phyloP scores from a whole-genome alignment of 2,113 vertebrate genomes.

The Procavia capensis region DNA sequence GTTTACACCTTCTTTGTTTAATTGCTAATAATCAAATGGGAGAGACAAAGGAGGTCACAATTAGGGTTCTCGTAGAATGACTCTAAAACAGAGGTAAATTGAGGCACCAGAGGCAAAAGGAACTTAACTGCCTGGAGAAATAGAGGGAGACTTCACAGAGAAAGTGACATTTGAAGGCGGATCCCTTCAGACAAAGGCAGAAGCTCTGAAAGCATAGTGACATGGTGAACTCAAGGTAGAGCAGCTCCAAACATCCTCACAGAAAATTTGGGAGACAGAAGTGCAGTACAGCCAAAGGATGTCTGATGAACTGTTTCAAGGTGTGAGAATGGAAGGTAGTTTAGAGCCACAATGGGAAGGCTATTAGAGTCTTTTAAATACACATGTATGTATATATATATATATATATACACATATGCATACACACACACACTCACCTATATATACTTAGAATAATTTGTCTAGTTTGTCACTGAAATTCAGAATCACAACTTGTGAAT shows the following conservation, averaged over 20 bases:
- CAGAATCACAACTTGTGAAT: slow-evolving; percentile 32
- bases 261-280: background rate
- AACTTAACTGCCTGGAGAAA: background rate
- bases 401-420: too few species aligned
- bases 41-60: background rate
- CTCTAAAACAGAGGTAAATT: background rate
- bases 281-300: background rate
- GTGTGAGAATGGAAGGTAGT: background rate
- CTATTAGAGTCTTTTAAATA: background rate
- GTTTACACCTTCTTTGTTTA: background rate
- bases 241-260: background rate
- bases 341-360: background rate
- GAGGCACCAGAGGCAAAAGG: background rate
- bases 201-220: background rate
- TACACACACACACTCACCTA: too few species aligned
- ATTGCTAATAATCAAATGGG: background rate
- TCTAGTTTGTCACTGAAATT: slow-evolving; percentile 46
- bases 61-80: background rate
- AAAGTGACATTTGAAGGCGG: background rate
- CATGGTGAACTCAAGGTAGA: background rate
- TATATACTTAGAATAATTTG: background rate
- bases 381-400: background rate
- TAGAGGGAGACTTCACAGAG: background rate
- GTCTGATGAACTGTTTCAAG: background rate
- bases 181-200: background rate